Evolutionary conservation across 2,797 vertebrate genomes (phyloP).

Genomic region (Chaetophractus vellerosus): DNA sequence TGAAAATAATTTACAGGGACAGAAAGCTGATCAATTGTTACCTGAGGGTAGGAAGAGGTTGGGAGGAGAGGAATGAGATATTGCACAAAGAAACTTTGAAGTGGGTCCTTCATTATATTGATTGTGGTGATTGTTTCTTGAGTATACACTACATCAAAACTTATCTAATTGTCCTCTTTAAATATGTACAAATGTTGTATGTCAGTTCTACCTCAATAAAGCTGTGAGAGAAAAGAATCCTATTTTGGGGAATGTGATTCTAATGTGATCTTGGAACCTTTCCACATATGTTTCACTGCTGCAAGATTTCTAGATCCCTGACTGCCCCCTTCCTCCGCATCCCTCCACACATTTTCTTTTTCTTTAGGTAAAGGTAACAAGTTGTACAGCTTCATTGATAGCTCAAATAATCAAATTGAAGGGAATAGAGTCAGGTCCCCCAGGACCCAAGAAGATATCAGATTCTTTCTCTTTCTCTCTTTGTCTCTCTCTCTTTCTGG

Average conservation of each 20-base stretch:
- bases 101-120: neutral
- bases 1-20: neutral
- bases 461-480: neutral
- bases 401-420: neutral
- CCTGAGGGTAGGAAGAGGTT: neutral
- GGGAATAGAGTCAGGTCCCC: rapidly evolving
- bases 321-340: too few relatives aligned
- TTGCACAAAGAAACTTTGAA: neutral
- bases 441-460: neutral
- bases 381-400: neutral
- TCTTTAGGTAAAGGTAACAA: neutral
- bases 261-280: neutral
- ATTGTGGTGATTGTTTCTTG: neutral
- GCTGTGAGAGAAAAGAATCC: neutral
- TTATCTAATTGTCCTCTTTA: neutral
- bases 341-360: neutral
- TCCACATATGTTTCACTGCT: neutral
- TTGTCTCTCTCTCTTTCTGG: neutral
- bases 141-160: neutral
- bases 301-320: neutral
- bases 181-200: neutral
- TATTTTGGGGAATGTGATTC: neutral
- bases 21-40: neutral
- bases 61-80: neutral
- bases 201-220: neutral